Conservation (phyloP, 2,113 vertebrate genomes). For the Ibidorhyncha struthersii region DNA sequence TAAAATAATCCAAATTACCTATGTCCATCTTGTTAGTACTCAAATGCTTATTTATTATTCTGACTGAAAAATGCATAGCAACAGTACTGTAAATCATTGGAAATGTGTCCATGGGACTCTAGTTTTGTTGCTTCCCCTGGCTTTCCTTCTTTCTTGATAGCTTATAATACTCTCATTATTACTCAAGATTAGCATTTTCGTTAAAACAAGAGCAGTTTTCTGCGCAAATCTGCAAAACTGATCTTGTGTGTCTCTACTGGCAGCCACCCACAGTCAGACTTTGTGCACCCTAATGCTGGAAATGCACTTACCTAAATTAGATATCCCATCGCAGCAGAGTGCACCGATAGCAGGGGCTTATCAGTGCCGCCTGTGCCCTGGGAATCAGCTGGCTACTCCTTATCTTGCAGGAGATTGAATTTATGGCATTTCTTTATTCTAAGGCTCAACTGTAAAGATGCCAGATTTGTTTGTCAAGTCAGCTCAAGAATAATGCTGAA, state of each 20-base stretch:
- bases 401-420: conserved; percentile 41
- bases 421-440: conserved; percentile 54
- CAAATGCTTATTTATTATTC: background rate
- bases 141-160: conserved; percentile 6
- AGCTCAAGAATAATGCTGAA: conserved; percentile 42
- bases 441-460: conserved; percentile 36
- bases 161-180: conserved; percentile 36
- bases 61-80: background rate
- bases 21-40: background rate
- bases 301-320: conserved; percentile 51
- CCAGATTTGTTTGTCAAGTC: conserved; percentile 32
- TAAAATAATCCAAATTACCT: background rate
- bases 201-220: conserved; percentile 45
- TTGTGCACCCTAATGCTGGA: background rate
- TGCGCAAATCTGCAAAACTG: conserved; percentile 64
- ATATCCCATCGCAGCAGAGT: background rate
- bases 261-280: conserved; percentile 9
- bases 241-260: conserved; percentile 32
- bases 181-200: conserved; percentile 11
- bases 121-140: conserved; percentile 4
- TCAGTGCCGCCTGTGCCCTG: background rate
- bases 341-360: background rate
- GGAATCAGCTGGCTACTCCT: background rate
- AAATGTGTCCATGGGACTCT: background rate
- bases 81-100: background rate